phyloP scores from a whole-genome alignment of 2,797 vertebrate species.

The Psittacula echo region DNA sequence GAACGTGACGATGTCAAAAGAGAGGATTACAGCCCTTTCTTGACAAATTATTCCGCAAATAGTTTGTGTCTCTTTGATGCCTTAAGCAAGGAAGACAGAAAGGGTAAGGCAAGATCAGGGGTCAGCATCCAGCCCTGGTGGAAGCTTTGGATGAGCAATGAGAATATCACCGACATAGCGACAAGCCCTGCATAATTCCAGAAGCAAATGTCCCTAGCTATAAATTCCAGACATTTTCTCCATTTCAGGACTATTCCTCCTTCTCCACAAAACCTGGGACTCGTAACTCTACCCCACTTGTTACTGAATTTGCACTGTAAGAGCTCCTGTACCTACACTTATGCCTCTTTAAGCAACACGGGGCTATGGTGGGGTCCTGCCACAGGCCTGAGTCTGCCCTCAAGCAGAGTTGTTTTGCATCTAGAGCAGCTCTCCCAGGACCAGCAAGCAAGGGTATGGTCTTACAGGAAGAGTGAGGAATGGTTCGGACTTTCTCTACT shows the following conservation, averaged over 20 bases:
- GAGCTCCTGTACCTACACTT: not conserved
- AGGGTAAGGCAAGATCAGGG: not conserved
- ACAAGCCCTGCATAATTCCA: not conserved
- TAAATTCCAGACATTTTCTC: not conserved
- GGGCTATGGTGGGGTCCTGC: not conserved
- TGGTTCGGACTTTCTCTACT: not conserved
- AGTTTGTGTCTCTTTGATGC: not conserved
- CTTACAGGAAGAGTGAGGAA: not conserved
- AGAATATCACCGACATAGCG: not conserved
- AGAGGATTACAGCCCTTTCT: not conserved
- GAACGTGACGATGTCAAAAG: not conserved
- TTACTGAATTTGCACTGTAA: not conserved
- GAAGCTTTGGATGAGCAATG: not conserved
- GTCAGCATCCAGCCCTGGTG: not conserved
- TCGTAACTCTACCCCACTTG: not conserved
- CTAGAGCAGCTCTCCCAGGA: not conserved
- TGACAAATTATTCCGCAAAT: not conserved
- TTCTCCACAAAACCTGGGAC: not conserved
- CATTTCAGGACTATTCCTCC: not conserved
- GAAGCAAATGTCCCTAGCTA: not conserved
- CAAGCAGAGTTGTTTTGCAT: not conserved
- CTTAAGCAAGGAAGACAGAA: not conserved
- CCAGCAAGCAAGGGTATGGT: not conserved
- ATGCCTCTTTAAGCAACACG: not conserved
- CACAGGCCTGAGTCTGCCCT: not conserved